Conservation (phyloP, 2,113 vertebrate genomes). For the Charina bottae region DNA sequence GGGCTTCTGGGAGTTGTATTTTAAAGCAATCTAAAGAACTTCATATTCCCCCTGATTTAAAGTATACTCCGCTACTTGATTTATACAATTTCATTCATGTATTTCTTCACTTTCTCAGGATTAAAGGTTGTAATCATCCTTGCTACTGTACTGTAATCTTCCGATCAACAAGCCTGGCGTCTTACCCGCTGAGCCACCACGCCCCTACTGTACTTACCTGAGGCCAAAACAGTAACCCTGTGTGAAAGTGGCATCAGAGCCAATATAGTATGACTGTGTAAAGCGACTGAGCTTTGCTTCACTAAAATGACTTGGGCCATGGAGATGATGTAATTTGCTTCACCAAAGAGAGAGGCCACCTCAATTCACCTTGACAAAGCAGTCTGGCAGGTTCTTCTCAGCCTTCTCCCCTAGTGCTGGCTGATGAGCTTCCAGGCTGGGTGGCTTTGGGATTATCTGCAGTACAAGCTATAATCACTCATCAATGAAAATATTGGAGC, state of each 20-base stretch:
- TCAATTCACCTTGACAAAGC: neutral
- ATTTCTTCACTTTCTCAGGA: neutral
- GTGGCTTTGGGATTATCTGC: neutral
- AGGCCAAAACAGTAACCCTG: neutral
- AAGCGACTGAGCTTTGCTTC: neutral
- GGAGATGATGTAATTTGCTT: neutral
- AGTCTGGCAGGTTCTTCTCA: neutral
- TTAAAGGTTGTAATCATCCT: neutral
- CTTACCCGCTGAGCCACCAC: too few species aligned
- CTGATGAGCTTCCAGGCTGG: neutral
- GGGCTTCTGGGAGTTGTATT: neutral
- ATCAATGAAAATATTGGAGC: neutral
- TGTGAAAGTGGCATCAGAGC: neutral
- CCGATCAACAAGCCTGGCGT: too few species aligned
- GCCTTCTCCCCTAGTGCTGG: neutral
- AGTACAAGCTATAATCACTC: neutral
- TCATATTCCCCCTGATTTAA: neutral
- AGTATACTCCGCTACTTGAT: neutral
- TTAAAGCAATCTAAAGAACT: neutral
- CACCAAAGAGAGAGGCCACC: neutral
- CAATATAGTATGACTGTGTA: neutral
- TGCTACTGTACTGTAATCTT: too few species aligned
- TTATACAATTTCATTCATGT: neutral
- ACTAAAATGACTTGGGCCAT: neutral
- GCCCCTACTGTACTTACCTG: neutral